Base-by-base conservation (phyloP, 2,888 invertebrate species). In the Polia nebulosa region DNA sequence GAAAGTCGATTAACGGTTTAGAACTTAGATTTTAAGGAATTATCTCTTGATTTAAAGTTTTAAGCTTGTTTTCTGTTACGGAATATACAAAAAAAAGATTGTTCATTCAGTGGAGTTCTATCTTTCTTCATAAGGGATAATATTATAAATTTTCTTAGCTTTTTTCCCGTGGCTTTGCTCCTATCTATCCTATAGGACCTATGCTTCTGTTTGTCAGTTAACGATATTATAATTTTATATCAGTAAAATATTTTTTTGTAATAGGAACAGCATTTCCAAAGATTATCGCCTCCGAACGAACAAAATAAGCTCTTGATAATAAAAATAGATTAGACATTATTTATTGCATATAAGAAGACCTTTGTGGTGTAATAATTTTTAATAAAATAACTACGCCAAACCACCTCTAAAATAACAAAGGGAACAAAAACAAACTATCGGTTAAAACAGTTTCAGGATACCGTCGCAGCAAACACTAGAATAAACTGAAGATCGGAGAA, bases 1-100 rank as follows among this genome's bases (percentile, higher is more conserved):
- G 63, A 81, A 80, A 79, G 64, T 76, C 76, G 73, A 80, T 84
- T 78, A 80, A 76, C 66, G 58, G 39, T 57, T 61, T 58, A 71
- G 59, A 67, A 64, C 68, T 78, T 39, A 69, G 44, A 61, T 64
- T 69, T 69, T 60, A 68, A 52, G 39, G 78, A 20, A 61, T 67
- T 62, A 72, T 66, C 58, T 72, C 53, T 32, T 51, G 58, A 63
- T 49, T 45, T 39, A 2, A 39, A 74, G 66, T 57, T 66, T 66
- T 47, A 58, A 74, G 57, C 41, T 41, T 53, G 53, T 75, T 72
- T 29, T 32, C 15, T 32, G 53, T 47, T 25, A 41, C 1, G 49
- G 15, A 22, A 44, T 57, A 8, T 34, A 29, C 11, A 51, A 36
- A 29, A 41, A 32, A 29, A 11, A 20, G 13, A 22, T 3, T 17